Conservation (phyloP, 2,888 invertebrate species). For the Leptarthrus brevirostris region DNA sequence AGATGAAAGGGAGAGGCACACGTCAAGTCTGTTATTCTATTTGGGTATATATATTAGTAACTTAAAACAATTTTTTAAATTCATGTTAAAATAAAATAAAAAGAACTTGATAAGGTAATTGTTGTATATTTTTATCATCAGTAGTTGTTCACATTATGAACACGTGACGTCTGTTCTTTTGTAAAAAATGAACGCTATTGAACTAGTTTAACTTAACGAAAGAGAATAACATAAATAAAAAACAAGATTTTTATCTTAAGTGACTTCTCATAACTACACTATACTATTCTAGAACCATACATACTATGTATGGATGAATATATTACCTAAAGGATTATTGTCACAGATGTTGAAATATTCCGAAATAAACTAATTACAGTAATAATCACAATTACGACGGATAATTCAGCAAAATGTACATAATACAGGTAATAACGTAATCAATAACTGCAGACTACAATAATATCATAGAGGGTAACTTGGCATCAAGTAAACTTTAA, state of each 20-base stretch:
- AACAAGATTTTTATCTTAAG: not conserved
- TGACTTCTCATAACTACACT: not conserved
- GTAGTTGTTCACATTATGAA: constrained; percentile 2
- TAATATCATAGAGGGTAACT: constrained; percentile 21
- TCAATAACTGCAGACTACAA: not conserved
- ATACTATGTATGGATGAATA: constrained; percentile 2
- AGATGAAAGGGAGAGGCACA: too few relatives aligned
- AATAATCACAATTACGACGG: constrained; percentile 46
- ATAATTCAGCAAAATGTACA: constrained; percentile 44
- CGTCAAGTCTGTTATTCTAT: too few relatives aligned
- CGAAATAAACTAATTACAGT: constrained; percentile 28
- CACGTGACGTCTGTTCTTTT: not conserved
- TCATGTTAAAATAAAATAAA: too few relatives aligned
- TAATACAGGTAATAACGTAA: constrained; percentile 19
- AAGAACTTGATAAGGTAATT: not conserved
- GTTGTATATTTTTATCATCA: constrained; percentile 19
- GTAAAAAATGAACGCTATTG: not conserved
- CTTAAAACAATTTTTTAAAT: too few relatives aligned
- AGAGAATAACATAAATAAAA: not conserved
- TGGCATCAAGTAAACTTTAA: constrained; percentile 17
- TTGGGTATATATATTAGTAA: too few relatives aligned
- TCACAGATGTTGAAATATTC: constrained; percentile 43
- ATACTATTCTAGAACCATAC: constrained; percentile 19
- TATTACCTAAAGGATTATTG: constrained; percentile 44
- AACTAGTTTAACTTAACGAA: constrained; percentile 11